Evolutionary conservation across 2,888 invertebrate genomes (phyloP).

Genomic region (Eristalis arbustorum): DNA sequence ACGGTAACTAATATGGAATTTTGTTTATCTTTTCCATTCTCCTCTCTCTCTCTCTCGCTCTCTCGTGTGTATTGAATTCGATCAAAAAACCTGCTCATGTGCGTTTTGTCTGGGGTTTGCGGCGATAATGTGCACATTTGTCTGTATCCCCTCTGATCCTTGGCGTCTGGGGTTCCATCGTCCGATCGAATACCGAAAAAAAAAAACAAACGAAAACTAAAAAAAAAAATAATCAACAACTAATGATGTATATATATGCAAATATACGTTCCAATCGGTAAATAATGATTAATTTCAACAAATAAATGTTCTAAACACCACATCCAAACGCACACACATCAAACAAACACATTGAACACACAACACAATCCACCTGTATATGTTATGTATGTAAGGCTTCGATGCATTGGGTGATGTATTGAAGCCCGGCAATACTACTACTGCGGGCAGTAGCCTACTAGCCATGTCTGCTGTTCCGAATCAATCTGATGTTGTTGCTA

Average conservation of each 20-base stretch:
- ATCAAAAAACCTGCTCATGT: background rate
- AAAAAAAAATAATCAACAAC: slow-evolving; percentile 41
- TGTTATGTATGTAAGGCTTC: slow-evolving; percentile 82
- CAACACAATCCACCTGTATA: background rate
- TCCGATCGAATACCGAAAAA: slow-evolving; percentile 22
- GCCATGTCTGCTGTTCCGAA: slow-evolving; percentile 73
- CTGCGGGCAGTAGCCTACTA: slow-evolving; percentile 71
- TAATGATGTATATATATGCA: slow-evolving; percentile 58
- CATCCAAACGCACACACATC: slow-evolving; percentile 69
- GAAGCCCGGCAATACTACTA: slow-evolving; percentile 81
- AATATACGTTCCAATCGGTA: slow-evolving; percentile 47
- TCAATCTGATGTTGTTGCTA: slow-evolving; percentile 79
- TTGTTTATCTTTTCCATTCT: slow-evolving; percentile 67
- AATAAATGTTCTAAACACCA: slow-evolving; percentile 47
- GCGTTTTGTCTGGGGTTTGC: slow-evolving; percentile 19
- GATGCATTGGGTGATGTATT: slow-evolving; percentile 88
- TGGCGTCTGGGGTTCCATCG: slow-evolving; percentile 12
- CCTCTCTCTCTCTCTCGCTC: slow-evolving; percentile 15
- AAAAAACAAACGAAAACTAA: background rate
- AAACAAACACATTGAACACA: background rate
- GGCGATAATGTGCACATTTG: slow-evolving; percentile 53
- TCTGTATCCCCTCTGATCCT: background rate
- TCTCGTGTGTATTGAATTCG: background rate
- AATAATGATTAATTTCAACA: slow-evolving; percentile 30
- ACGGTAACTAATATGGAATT: slow-evolving; percentile 69